These are phyloP conservation scores for Enteromius anoplus DNA, from an alignment of 2,797 vertebrate species.

Conservation along the genomic window DNA sequence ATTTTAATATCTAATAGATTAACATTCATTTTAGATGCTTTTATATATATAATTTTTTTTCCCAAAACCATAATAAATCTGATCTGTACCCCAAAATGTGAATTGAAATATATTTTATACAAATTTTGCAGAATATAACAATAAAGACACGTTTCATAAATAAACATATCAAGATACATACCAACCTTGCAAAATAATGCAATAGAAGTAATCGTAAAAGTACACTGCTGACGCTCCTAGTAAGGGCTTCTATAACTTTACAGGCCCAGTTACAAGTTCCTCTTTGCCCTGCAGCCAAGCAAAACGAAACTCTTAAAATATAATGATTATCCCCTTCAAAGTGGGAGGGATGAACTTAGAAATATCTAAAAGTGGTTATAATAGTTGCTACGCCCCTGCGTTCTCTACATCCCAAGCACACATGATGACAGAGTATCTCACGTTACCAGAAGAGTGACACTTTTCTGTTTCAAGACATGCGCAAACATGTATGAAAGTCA, in stretches of 20 bases:
- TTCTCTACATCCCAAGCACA: conserved; percentile 18
- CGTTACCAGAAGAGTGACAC: conserved; percentile 37
- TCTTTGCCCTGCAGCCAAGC: background rate
- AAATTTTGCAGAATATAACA: background rate
- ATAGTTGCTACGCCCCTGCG: background rate
- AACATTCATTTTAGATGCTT: no score
- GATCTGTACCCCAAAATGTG: background rate
- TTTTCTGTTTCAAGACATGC: conserved; percentile 34
- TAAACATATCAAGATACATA: background rate
- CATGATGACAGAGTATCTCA: conserved; percentile 39
- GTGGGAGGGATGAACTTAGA: conserved; percentile 18
- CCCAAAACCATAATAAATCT: background rate
- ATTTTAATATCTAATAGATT: background rate
- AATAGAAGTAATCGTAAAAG: background rate
- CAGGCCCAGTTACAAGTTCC: background rate
- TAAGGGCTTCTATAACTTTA: background rate
- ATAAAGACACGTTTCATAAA: background rate
- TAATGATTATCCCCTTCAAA: conserved; percentile 18
- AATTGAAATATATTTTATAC: background rate
- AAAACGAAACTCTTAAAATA: conserved; percentile 23
- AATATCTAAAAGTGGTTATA: background rate
- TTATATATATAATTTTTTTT: no score
- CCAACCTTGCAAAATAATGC: background rate
- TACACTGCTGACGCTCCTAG: background rate
- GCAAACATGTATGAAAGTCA: conserved; percentile 32